These are phyloP conservation scores for Podargus strigoides DNA, from an alignment of 2,797 vertebrate genomes.

Conservation along the genomic window DNA sequence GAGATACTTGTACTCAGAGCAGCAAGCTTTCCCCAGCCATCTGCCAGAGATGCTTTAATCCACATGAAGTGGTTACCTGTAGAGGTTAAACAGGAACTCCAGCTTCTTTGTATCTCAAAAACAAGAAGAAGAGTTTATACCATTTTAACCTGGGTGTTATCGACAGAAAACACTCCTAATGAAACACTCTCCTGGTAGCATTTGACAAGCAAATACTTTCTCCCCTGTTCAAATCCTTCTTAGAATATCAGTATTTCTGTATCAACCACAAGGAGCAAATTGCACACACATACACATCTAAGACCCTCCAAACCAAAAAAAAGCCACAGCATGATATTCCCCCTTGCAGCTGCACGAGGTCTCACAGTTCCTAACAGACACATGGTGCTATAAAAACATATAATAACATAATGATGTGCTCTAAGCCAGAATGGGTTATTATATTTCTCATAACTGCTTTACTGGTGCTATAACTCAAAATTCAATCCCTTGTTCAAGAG, in stretches of 20 bases:
- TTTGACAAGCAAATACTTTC: neutral
- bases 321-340: neutral
- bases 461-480: neutral
- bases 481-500: neutral
- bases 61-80: neutral
- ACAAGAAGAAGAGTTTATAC: neutral
- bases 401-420: fast-evolving
- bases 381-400: neutral
- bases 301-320: neutral
- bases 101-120: neutral
- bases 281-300: neutral
- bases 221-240: neutral
- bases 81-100: neutral
- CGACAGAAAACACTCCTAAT: neutral
- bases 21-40: neutral
- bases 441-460: neutral
- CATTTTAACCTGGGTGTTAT: neutral
- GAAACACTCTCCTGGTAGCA: fast-evolving
- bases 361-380: too few species aligned
- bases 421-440: neutral
- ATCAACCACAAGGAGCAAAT: neutral
- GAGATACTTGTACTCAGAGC: neutral
- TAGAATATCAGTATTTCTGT: neutral
- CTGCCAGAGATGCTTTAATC: neutral
- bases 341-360: neutral